phyloP scores from a whole-genome alignment of 2,888 invertebrate species.

The Drosophila prolongata region DNA sequence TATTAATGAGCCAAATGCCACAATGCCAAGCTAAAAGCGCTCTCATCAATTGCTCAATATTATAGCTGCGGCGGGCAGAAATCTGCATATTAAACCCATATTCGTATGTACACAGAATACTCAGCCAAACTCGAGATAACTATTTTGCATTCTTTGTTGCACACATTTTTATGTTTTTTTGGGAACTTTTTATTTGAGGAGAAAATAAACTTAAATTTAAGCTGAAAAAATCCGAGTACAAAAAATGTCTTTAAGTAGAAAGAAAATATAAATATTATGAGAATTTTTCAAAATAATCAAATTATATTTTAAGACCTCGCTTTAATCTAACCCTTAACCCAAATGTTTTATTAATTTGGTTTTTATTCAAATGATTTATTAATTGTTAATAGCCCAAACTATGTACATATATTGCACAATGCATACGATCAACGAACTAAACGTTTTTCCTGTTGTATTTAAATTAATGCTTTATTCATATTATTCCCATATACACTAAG shows the following conservation, averaged over 20 bases:
- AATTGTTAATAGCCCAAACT: too few relatives aligned
- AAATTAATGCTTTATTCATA: too few relatives aligned
- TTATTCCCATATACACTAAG: too few relatives aligned
- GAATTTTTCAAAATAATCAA: too few relatives aligned
- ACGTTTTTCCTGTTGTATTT: too few relatives aligned
- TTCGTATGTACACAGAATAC: slow-evolving; percentile 10
- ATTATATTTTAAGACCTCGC: too few relatives aligned
- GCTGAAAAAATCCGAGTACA: background rate
- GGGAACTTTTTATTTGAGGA: background rate
- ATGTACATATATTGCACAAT: too few relatives aligned
- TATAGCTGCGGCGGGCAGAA: slow-evolving; percentile 52
- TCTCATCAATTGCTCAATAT: slow-evolving; percentile 77
- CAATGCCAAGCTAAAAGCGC: slow-evolving; percentile 33
- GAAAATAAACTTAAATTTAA: background rate
- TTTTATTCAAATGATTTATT: too few relatives aligned
- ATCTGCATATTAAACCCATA: slow-evolving; percentile 68
- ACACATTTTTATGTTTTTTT: slow-evolving; percentile 9
- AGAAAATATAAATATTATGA: background rate
- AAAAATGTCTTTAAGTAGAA: background rate
- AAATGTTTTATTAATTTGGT: too few relatives aligned
- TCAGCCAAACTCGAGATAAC: slow-evolving; percentile 4
- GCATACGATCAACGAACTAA: too few relatives aligned
- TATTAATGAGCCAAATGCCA: slow-evolving; percentile 72
- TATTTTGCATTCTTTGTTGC: slow-evolving; percentile 25
- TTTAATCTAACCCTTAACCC: too few relatives aligned